Evolutionary conservation across 2,888 invertebrate genomes (phyloP).

Genomic region (Ichneumoninae sp.): DNA sequence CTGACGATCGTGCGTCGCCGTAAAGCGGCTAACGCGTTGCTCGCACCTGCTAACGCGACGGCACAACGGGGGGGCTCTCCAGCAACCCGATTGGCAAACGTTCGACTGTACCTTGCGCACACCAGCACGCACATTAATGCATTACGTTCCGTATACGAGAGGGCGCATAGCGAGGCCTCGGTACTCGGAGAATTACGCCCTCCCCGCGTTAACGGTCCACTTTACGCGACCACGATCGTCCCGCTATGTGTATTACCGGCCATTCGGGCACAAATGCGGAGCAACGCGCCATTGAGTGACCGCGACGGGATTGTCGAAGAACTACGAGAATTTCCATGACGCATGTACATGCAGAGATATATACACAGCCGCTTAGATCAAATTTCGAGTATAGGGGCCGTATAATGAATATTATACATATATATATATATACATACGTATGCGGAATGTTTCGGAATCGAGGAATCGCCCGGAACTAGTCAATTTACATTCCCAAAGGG

Average conservation of each 20-base stretch:
- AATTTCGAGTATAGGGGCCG: slow-evolving; percentile 66
- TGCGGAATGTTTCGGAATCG: slow-evolving; percentile 45
- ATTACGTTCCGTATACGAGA: background rate
- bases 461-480: slow-evolving; percentile 16
- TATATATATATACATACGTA: slow-evolving; percentile 66
- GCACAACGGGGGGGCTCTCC: slow-evolving; percentile 23
- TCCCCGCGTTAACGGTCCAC: slow-evolving; percentile 25
- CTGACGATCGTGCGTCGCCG: slow-evolving; percentile 44
- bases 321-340: slow-evolving; percentile 11
- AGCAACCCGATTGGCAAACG: slow-evolving; percentile 14
- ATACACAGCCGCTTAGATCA: slow-evolving; percentile 47
- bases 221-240: slow-evolving; percentile 31
- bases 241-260: background rate
- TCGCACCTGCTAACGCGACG: slow-evolving; percentile 30
- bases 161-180: too few species aligned
- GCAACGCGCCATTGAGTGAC: background rate
- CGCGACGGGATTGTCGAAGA: background rate
- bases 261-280: background rate
- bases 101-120: slow-evolving; percentile 14
- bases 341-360: slow-evolving; percentile 35
- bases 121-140: slow-evolving; percentile 6
- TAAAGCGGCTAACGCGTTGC: slow-evolving; percentile 33
- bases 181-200: slow-evolving; percentile 6
- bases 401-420: slow-evolving; percentile 76
- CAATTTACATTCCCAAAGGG: slow-evolving; percentile 12